Base-by-base conservation (phyloP, 2,113 vertebrate genomes). In the Lamprologus ornatipinnis region DNA sequence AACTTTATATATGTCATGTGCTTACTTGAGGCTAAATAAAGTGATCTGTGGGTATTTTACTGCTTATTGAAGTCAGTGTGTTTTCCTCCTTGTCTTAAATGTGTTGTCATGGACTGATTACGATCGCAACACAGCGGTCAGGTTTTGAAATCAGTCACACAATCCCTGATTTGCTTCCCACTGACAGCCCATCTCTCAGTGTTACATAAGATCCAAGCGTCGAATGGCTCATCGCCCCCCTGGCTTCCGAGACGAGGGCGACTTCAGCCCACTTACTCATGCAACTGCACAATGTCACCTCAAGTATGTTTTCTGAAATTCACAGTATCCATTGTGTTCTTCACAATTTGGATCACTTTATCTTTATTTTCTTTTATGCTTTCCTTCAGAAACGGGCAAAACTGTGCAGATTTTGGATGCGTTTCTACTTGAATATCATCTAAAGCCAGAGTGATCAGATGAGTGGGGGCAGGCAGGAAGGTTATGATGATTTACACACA, bases 21-120 rank as follows among this genome's bases (percentile, higher is more conserved):
- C 88, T 94, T 82, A 91, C 82, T 83, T 94, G 86, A 94, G 90
- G 92, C 89, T 91, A 88, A 97, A 97, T 96, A 97, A 97, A 97
- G 93, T 95, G 85, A 94, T 93, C 79, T 95, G 93, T 95, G 93
- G 88, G 90, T 85, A 91, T 93, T 91, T 93, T 84, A 87, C 85
- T 88, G 84, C 83, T 49, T 31, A 92, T 87, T 4, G 23, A 79
- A 68, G 80, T 93, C 91, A 89, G 91, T 91, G 91, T 92, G 89
- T 94, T 94, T 93, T 90, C 60, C 57, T 82, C 82, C 73, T 11
- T 3, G 68, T 60, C 80, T 82, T 53, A 84, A 47, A 78, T 78
- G 83, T 85, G 83, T 85, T 89, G 28, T 86, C 55, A 54, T 15
- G 80, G 80, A 82, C 70, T 23, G 89, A 91, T 63, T 85, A 90